Evolutionary conservation across 2,888 invertebrate species (phyloP), one percentile per base, ranked within the genome.

Genomic region (Sphaerophoria taeniata): DNA sequence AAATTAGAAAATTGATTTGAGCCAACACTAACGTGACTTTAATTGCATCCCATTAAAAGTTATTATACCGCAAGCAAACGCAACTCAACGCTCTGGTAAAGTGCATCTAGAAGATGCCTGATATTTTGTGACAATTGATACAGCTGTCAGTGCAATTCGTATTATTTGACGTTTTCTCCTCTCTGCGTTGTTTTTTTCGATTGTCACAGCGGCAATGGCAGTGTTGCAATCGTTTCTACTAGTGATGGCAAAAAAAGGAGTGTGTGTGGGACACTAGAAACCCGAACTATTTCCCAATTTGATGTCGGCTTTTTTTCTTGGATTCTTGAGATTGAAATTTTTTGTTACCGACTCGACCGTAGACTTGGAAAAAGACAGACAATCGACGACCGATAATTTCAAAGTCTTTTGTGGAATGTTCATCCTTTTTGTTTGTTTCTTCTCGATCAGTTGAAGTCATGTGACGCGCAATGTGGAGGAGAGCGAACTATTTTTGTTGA

Each of bases 1-100:
- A 53, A 61, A 71, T 71, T 33, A 61, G 65, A 60, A 73, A 53
- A 77, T 47, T 39, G 61, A 56, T 77, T 63, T 63, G 16, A 39
- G n/a, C 71, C 60, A 79, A 60, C 58, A 51, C 73, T 45, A 51
- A 65, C 65, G 58, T 67, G 72, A 51, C 58, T 73, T 39, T 74
- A 79, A 79, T 69, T 79, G 67, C 67, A 69, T 69, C 36, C 47
- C 47, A 74, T 74, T 79, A 69, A 79, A 73, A 78, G 73, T 58
- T 51, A 74, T 79, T 74, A 2, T 39, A 79, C 67, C 55, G 34
- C 58, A 49, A 16, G 31, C 34, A 5, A 39, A 43, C 7, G 51
- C 33, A 14, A 24, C 39, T 43, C 16, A 11, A 14, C 14, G n/a
- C 5, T 49, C 47, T n/a, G 14, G n/a, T 2, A 12, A 11, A 60